These are phyloP conservation scores for Samia ricini DNA, from an alignment of 1,140 invertebrate genomes.

Conservation along the genomic window DNA sequence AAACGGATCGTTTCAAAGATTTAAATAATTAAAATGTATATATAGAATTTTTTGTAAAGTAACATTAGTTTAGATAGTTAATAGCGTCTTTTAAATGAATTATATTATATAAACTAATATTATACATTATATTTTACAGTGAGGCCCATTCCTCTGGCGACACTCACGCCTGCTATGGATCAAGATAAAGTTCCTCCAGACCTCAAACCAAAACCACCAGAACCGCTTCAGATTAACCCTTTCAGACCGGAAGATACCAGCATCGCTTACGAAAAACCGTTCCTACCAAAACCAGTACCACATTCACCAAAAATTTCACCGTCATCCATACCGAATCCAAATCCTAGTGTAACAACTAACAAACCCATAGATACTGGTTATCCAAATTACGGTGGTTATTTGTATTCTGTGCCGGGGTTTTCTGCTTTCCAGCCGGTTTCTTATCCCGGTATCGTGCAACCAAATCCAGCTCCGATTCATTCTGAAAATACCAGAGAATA, in stretches of 20 bases:
- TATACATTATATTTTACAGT: conserved; percentile 39
- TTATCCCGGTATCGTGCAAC: conserved; percentile 44
- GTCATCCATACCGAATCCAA: conserved; percentile 70
- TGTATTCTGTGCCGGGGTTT: conserved; percentile 66
- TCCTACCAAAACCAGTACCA: conserved; percentile 47
- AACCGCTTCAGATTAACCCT: conserved; percentile 18
- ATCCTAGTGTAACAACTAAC: conserved; percentile 58
- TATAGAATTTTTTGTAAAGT: no score
- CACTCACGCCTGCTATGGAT: conserved; percentile 21
- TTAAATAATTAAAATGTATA: no score
- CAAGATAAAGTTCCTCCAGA: conserved; percentile 30
- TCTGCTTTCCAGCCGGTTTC: conserved; percentile 68
- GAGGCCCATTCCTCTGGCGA: conserved; percentile 21
- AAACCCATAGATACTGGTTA: conserved; percentile 54
- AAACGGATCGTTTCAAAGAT: no score
- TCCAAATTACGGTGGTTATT: conserved; percentile 58
- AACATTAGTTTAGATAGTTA: no score
- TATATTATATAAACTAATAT: neutral
- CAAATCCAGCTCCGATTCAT: conserved; percentile 23
- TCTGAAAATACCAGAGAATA: conserved; percentile 17
- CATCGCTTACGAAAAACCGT: conserved; percentile 51
- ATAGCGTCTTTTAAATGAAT: no score
- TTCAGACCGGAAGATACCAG: conserved; percentile 41
- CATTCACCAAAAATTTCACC: conserved; percentile 69
- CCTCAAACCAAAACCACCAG: conserved; percentile 35